Base-by-base conservation (phyloP, 1,140 invertebrate genomes). In the Temnothorax nylanderi region DNA sequence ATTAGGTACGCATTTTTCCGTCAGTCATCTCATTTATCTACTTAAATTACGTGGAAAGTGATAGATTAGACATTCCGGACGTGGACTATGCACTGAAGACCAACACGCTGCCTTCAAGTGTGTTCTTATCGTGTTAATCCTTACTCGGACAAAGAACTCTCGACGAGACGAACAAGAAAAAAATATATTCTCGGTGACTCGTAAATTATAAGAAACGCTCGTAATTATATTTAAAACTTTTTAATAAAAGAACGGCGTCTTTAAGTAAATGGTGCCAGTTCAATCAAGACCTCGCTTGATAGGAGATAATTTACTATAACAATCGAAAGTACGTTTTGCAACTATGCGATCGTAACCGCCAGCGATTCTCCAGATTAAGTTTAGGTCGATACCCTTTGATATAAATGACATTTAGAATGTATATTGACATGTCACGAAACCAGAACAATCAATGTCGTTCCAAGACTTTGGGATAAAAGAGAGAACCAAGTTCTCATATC, bases 61-160 rank as follows among this genome's bases (percentile, higher is more conserved):
- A 74, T 82, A 82, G 67, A 11, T 72, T 71, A 71, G 78, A 72
- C 37, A 72, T 81, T 82, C 11, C 41, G 32, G 5, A 82, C 8
- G 11, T 49, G 69, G 51, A 74, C 51, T 56, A 41, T 44, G 41
- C 18, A 26, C 21, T 47, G 37, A 44, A 26, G 11, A 47, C 0
- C 54, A 47, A 47, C 54, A 32, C 49, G 26, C 67, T 60, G 51
- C 54, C 69, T 56, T 49, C 69, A 7, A 74, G 54, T 84, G 54
- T 44, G 34, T 75, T 84, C 80, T 74, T 74, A 84, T 84, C 80
- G 32, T 8, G 13, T 74, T 75, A 56, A 47, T 75, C 1, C 8
- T 72, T 10, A 47, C 18, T 37, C n/a, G 26, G 13, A 16, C 18
- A 37, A 0, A 60, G 41, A 37, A 74, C 4, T 49, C 7, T 60